Evolutionary conservation across 2,113 vertebrate species (phyloP).

Genomic region (Hypomesus transpacificus): DNA sequence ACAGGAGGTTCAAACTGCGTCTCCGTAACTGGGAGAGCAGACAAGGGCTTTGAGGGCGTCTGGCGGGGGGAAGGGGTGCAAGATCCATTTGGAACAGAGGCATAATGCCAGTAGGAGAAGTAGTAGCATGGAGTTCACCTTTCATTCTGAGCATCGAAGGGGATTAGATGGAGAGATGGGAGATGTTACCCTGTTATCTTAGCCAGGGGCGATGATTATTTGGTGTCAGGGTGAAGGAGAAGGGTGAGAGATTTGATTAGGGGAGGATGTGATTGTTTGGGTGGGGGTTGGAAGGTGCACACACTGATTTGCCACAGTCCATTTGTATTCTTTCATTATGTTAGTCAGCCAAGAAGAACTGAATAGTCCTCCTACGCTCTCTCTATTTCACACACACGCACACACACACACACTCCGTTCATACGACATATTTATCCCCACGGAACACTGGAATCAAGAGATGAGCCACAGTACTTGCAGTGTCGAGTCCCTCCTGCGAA

Average conservation of each 20-base stretch:
- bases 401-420: no score
- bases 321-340: slow-evolving; percentile 25
- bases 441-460: no score
- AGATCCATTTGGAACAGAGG: slow-evolving; percentile 3
- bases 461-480: no score
- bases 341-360: not conserved
- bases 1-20: slow-evolving; percentile 38
- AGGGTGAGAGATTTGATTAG: not conserved
- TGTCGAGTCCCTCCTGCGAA: no score
- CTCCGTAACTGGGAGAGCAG: slow-evolving; percentile 25
- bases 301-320: not conserved
- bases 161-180: slow-evolving; percentile 31
- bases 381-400: no score
- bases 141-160: slow-evolving; percentile 37
- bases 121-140: slow-evolving; percentile 33
- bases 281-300: slow-evolving; percentile 1
- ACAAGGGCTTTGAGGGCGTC: slow-evolving; percentile 22
- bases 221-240: slow-evolving; percentile 25
- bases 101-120: slow-evolving; percentile 5
- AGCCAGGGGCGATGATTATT: slow-evolving; percentile 47
- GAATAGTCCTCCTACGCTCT: no score
- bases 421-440: no score
- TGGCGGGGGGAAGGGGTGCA: no score
- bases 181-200: slow-evolving; percentile 37
- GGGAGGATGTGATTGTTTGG: slow-evolving; percentile 26